phyloP scores from a whole-genome alignment of 2,797 vertebrate species.

The Ctenosaura bakeri region DNA sequence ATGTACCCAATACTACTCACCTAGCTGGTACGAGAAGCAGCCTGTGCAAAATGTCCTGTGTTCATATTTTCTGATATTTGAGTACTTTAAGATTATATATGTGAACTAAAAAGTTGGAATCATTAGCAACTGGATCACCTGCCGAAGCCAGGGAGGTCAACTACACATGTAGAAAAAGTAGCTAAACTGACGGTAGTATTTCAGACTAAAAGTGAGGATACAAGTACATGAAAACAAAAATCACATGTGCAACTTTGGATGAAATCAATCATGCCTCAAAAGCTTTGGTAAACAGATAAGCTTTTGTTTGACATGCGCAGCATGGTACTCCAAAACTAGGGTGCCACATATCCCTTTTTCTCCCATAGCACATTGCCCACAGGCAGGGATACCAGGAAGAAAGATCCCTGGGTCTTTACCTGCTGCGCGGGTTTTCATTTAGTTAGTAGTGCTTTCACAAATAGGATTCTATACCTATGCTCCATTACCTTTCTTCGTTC shows the following conservation, averaged over 20 bases:
- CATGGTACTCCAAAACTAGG: too few species aligned
- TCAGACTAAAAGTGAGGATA: neutral
- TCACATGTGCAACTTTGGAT: too few species aligned
- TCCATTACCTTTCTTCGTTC: neutral
- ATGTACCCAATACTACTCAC: neutral
- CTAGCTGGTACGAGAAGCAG: neutral
- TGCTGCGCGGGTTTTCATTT: neutral
- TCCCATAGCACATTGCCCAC: neutral
- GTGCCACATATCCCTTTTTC: too few species aligned
- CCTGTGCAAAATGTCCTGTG: neutral
- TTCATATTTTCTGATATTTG: neutral
- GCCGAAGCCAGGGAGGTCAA: neutral
- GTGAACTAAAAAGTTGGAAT: neutral
- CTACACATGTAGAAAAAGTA: neutral
- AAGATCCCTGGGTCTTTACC: neutral
- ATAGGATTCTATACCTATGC: too few species aligned
- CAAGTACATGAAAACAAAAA: neutral
- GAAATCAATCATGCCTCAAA: too few species aligned
- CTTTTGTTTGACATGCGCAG: too few species aligned
- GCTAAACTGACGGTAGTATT: neutral
- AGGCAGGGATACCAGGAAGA: neutral
- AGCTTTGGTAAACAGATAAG: too few species aligned
- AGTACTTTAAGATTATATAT: neutral
- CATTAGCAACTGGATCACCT: neutral
- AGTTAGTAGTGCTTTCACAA: too few species aligned